Conservation (phyloP, 1,140 invertebrate species). For the Drosophila orena region DNA sequence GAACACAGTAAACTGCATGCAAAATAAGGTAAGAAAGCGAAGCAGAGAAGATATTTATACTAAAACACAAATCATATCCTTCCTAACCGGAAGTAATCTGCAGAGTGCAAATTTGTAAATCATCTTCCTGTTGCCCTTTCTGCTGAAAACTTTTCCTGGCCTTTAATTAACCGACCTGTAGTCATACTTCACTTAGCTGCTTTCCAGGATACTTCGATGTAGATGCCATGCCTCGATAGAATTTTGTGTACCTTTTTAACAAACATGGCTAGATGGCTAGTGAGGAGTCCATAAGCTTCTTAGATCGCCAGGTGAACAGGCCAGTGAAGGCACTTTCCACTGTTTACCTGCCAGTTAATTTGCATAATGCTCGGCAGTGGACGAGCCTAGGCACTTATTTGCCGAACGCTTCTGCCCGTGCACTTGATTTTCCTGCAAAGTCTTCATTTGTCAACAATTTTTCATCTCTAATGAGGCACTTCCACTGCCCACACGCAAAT, state of each 20-base stretch:
- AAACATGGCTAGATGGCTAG: neutral
- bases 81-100: slow-evolving; percentile 13
- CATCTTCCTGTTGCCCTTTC: neutral
- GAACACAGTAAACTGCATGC: neutral
- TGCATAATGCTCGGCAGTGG: slow-evolving; percentile 20
- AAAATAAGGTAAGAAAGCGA: neutral
- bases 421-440: slow-evolving; percentile 33
- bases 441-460: slow-evolving; percentile 59
- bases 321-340: neutral
- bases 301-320: neutral
- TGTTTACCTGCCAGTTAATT: slow-evolving; percentile 16
- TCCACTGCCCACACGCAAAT: slow-evolving; percentile 45
- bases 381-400: slow-evolving; percentile 9
- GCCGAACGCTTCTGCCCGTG: neutral
- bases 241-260: neutral
- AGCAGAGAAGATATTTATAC: neutral
- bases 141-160: neutral
- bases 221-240: neutral
- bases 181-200: neutral
- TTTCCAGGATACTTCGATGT: neutral
- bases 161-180: neutral
- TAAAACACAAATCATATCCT: slow-evolving; percentile 20
- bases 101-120: slow-evolving; percentile 5
- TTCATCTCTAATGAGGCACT: slow-evolving; percentile 54
- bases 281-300: neutral